phyloP scores from a whole-genome alignment of 2,797 vertebrate species.

The Triplophysa yarkandensis region DNA sequence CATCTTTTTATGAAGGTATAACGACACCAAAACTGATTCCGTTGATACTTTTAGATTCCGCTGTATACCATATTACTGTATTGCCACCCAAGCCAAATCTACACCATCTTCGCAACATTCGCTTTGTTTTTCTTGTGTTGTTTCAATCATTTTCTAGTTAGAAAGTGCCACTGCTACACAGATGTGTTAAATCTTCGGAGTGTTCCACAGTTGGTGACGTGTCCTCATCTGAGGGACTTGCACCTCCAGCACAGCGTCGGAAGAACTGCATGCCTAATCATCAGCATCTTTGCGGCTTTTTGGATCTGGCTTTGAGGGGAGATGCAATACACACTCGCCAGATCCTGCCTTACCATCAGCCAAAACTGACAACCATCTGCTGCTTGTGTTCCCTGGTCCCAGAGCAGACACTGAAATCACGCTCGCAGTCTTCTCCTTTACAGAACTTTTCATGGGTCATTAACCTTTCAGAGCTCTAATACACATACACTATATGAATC shows the following conservation, averaged over 20 bases:
- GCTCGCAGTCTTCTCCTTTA: background rate
- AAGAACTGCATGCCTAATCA: conserved; percentile 70
- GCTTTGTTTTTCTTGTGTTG: background rate
- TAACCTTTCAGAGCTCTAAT: background rate
- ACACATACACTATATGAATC: background rate
- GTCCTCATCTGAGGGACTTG: conserved; percentile 54
- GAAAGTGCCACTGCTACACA: conserved; percentile 1
- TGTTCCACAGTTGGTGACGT: conserved; percentile 69
- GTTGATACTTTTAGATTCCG: too few relatives aligned
- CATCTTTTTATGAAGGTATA: too few relatives aligned
- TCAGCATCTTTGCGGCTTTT: conserved; percentile 65
- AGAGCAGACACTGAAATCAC: conserved; percentile 8
- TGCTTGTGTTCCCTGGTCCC: conserved; percentile 56
- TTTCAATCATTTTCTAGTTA: background rate
- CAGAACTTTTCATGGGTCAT: background rate
- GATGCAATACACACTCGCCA: conserved; percentile 47
- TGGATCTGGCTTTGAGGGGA: conserved; percentile 45
- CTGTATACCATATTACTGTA: too few relatives aligned
- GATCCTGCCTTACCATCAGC: conserved; percentile 39
- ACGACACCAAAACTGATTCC: too few relatives aligned
- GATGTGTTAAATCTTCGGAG: conserved; percentile 41
- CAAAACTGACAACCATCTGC: conserved; percentile 69
- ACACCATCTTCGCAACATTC: background rate
- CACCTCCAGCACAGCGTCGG: conserved; percentile 63
- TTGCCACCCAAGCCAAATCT: too few relatives aligned